These are phyloP conservation scores for Drosophila nigricruria DNA, from an alignment of 2,888 invertebrate genomes.

Conservation along the genomic window DNA sequence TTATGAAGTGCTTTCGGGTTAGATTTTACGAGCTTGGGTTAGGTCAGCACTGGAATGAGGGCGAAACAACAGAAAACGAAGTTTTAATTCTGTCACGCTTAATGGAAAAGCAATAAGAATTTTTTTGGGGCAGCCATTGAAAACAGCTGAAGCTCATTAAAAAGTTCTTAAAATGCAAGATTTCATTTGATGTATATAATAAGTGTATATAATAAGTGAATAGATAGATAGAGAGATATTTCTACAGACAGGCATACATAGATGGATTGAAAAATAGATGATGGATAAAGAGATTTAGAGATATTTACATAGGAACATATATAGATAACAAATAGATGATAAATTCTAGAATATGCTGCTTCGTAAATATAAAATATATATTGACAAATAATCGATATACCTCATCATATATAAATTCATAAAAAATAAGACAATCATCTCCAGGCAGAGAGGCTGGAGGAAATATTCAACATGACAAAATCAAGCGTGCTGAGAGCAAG, in stretches of 20 bases:
- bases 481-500: slow-evolving; percentile 11
- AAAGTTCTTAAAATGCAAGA: slow-evolving; percentile 2
- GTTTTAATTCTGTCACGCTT: slow-evolving; percentile 43
- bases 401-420: neutral
- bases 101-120: slow-evolving; percentile 38
- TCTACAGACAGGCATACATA: neutral
- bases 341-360: neutral
- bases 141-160: slow-evolving; percentile 24
- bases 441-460: neutral
- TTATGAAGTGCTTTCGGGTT: slow-evolving; percentile 50
- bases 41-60: slow-evolving; percentile 35
- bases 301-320: neutral
- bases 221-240: neutral
- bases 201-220: neutral
- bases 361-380: neutral
- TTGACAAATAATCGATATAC: neutral
- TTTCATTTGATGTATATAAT: neutral
- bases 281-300: neutral
- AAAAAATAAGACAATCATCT: slow-evolving; percentile 1
- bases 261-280: neutral
- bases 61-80: slow-evolving; percentile 13
- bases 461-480: slow-evolving; percentile 10
- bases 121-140: neutral
- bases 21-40: slow-evolving; percentile 52
- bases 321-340: neutral